phyloP scores from a whole-genome alignment of 2,113 vertebrate genomes.

The Myotis lucifugus region DNA sequence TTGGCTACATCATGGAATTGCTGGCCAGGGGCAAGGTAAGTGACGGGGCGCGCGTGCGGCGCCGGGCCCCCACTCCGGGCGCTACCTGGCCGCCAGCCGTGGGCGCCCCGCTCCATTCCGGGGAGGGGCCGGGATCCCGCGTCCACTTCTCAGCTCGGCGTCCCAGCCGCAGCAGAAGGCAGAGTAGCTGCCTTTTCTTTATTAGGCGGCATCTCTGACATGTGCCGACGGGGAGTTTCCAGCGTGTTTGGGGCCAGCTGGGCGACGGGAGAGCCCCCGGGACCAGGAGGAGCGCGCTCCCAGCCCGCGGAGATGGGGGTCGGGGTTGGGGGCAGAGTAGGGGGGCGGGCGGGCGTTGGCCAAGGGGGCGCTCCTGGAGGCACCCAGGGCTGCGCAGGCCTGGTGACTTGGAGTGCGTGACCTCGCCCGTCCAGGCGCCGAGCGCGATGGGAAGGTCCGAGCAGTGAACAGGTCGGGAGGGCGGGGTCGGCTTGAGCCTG shows the following conservation, averaged over 20 bases:
- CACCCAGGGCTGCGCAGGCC: background rate
- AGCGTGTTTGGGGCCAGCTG: background rate
- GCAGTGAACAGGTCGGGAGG: fast-evolving
- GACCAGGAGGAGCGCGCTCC: background rate
- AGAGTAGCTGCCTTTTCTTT: conserved; percentile 9
- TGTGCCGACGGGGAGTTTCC: background rate
- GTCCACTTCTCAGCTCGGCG: background rate
- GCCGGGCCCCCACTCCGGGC: background rate
- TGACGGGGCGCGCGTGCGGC: background rate
- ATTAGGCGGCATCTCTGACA: background rate
- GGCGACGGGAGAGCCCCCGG: background rate
- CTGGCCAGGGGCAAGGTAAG: conserved; percentile 92
- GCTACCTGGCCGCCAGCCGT: background rate
- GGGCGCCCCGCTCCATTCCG: background rate
- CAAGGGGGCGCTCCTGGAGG: background rate
- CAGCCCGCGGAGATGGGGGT: background rate
- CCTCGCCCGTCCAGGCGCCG: too few species aligned
- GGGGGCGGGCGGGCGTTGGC: background rate
- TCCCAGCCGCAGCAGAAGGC: conserved; percentile 32
- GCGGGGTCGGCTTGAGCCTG: background rate
- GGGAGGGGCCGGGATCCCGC: background rate
- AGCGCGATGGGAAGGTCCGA: background rate
- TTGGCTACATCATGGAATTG: conserved; percentile 91
- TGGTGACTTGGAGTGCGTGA: background rate
- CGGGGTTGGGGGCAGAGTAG: too few species aligned